A percentile compares a stretch with the other conserved stretches of the same genome.
These are phyloP conservation scores for Parnassius smintheus DNA, from an alignment of 2,888 invertebrate species.

Conservation along the genomic window DNA sequence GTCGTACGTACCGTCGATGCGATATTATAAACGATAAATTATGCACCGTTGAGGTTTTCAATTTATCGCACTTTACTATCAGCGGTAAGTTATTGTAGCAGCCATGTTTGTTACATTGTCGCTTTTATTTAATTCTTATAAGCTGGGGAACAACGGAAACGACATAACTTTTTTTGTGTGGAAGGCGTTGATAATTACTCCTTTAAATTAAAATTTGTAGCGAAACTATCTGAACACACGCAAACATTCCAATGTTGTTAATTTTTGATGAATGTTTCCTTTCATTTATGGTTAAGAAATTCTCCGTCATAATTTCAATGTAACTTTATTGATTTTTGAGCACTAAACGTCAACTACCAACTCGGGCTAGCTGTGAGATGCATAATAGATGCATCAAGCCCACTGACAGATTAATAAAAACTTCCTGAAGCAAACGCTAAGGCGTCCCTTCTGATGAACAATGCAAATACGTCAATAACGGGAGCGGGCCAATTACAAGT, in stretches of 20 bases:
- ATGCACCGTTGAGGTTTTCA: conserved; percentile 45
- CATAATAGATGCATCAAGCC: neutral
- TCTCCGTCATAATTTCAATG: too few relatives aligned
- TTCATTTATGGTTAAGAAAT: too few relatives aligned
- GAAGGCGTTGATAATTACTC: too few relatives aligned
- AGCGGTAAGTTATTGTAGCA: conserved; percentile 45
- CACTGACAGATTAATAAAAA: conserved; percentile 33
- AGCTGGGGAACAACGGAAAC: neutral
- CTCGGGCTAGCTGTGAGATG: neutral
- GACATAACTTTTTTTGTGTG: too few relatives aligned
- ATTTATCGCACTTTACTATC: conserved; percentile 48
- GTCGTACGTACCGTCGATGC: conserved; percentile 39
- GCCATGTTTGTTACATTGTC: conserved; percentile 2
- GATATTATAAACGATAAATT: conserved; percentile 50
- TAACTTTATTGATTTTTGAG: too few relatives aligned
- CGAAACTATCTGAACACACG: too few relatives aligned
- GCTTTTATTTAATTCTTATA: conserved; percentile 7
- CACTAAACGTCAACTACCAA: neutral
- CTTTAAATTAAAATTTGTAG: too few relatives aligned
- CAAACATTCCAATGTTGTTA: too few relatives aligned
- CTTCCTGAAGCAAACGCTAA: conserved; percentile 28
- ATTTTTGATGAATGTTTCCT: too few relatives aligned
- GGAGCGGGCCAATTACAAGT: conserved; percentile 6
- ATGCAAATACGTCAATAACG: conserved; percentile 12
- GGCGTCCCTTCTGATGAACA: conserved; percentile 29